A percentile compares a stretch with the other conserved stretches of the same genome.
These are phyloP conservation scores for Acleris emargana DNA, from an alignment of 2,888 invertebrate genomes.

Conservation along the genomic window DNA sequence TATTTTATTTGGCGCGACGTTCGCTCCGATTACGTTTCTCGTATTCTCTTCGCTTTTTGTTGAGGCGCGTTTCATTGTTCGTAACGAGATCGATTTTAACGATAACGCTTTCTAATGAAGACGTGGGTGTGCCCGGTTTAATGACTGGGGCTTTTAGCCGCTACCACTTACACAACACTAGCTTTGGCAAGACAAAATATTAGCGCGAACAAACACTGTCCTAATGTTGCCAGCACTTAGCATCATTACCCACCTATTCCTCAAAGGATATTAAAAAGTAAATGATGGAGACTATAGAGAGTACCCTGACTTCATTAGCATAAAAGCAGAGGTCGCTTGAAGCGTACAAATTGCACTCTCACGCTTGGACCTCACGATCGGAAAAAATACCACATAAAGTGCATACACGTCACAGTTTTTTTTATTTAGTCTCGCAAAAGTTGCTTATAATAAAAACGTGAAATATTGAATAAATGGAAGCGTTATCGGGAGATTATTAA, in stretches of 20 bases:
- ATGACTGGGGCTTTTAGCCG: conserved; percentile 51
- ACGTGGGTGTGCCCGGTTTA: conserved; percentile 71
- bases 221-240: conserved; percentile 17
- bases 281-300: conserved; percentile 5
- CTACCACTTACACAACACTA: background rate
- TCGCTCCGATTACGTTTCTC: conserved; percentile 77
- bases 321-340: conserved; percentile 63
- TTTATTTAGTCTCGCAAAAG: too few species aligned
- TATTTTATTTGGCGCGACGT: conserved; percentile 78
- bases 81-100: conserved; percentile 79
- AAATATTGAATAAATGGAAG: too few species aligned
- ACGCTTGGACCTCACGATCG: conserved; percentile 54
- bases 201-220: background rate
- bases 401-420: background rate
- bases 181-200: conserved; percentile 1
- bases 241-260: conserved; percentile 7
- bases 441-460: too few species aligned
- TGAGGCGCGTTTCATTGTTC: conserved; percentile 79
- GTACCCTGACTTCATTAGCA: conserved; percentile 51
- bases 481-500: too few species aligned
- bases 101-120: conserved; percentile 80
- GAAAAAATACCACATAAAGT: conserved; percentile 20
- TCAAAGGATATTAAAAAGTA: conserved; percentile 13
- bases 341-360: conserved; percentile 71
- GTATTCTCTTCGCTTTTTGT: conserved; percentile 80